These are phyloP conservation scores for Tuta absoluta DNA, from an alignment of 2,888 invertebrate genomes.

Conservation along the genomic window DNA sequence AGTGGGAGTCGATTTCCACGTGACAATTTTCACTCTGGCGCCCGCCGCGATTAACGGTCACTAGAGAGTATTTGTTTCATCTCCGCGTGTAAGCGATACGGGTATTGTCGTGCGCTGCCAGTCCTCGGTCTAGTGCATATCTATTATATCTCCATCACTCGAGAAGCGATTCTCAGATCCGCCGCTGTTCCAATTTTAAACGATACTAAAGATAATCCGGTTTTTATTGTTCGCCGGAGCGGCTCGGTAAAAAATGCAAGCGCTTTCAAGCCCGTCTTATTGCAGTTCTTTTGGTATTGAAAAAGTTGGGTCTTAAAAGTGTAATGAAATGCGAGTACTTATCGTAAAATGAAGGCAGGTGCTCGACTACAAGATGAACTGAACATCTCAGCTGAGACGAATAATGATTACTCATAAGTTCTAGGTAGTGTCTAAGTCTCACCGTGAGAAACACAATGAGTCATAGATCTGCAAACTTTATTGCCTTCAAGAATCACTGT, in stretches of 20 bases:
- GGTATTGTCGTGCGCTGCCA: conserved; percentile 69
- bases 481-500: neutral
- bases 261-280: conserved; percentile 18
- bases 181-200: conserved; percentile 68
- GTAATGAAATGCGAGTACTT: conserved; percentile 8
- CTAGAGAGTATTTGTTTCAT: conserved; percentile 70
- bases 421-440: conserved; percentile 37
- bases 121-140: conserved; percentile 75
- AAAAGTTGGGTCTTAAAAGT: conserved; percentile 6
- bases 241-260: conserved; percentile 35
- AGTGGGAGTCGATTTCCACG: conserved; percentile 61
- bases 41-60: conserved; percentile 71
- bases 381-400: conserved; percentile 9
- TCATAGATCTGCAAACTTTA: conserved; percentile 53
- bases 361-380: conserved; percentile 1
- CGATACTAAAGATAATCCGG: conserved; percentile 64
- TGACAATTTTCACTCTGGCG: conserved; percentile 70
- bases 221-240: conserved; percentile 58
- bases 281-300: conserved; percentile 21
- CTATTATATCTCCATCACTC: conserved; percentile 70
- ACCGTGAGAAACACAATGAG: conserved; percentile 57
- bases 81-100: conserved; percentile 72
- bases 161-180: conserved; percentile 64
- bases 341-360: conserved; percentile 5
- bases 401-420: conserved; percentile 30